Base-by-base conservation (phyloP, 1,140 invertebrate genomes). In the Drosophila tristis region DNA sequence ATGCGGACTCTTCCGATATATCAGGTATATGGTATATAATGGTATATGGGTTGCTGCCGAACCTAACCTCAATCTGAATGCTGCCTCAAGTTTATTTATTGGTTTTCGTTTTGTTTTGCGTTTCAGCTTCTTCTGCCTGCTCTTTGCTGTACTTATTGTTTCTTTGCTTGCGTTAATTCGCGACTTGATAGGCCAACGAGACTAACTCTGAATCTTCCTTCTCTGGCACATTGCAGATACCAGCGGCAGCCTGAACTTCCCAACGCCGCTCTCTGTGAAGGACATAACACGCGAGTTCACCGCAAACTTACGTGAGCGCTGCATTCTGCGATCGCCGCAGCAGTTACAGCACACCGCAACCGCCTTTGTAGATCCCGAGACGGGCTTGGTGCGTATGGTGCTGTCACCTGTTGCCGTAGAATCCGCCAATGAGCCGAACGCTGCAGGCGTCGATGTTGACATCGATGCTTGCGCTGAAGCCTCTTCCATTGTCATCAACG, bases 1-100 rank as follows among this genome's bases (percentile, higher is more conserved):
- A 97, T 86, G 95, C 94, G 39, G 94, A 94, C 91, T 95, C 95
- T 71, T 96, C 95, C 85, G 96, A 96, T 91, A 95, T 95, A 92
- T 96, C 96, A 96, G 96, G 96, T 96, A 95, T 20, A 25, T 68
- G 15, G 31, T 31, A 29, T 53, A 39, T 35, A 3, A 31, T 35
- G 31, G 9, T 4, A 35, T 9, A 9, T 35, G 35, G 35, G 47
- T 31, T 72, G 48, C 45, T 58, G 20, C 48, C 45, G 44, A 42
- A 35, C 45, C 39, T 78, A 62, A 61, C 42, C 68, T 71, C 73
- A 66, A 63, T 75, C 26, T 42, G 57, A 1, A 31, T 15, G 6
- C 25, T 26, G 16, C 35, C 25, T 62, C 35, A 11, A 39, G 16
- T 53, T n/a, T 71, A 61, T 53, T 66, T 73, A 53, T 57, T 75